These are phyloP conservation scores for Bufo gargarizans DNA, from an alignment of 2,113 vertebrate genomes.

Conservation along the genomic window DNA sequence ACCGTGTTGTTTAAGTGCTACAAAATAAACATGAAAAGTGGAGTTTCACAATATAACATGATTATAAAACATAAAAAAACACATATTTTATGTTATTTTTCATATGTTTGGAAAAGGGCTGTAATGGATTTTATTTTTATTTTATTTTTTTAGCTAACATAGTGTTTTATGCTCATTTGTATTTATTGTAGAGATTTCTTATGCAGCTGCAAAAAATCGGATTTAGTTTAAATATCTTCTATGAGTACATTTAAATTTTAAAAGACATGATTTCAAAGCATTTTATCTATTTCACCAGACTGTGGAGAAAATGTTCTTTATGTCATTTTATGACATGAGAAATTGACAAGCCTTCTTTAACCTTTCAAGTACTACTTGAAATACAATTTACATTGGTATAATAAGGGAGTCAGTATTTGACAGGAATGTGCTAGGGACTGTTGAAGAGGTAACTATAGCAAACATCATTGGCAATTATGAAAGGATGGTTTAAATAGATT, in stretches of 20 bases:
- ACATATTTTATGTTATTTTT: too few relatives aligned
- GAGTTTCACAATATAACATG: not conserved
- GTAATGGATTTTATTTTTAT: too few relatives aligned
- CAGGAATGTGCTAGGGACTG: not conserved
- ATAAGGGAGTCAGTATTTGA: not conserved
- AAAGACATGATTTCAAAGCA: not conserved
- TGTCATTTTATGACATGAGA: not conserved
- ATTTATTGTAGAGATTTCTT: not conserved
- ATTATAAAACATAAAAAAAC: too few relatives aligned
- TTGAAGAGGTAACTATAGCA: not conserved
- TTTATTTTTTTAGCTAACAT: too few relatives aligned
- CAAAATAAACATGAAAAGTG: not conserved
- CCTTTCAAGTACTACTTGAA: not conserved
- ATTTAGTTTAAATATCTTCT: not conserved
- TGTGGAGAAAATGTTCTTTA: not conserved
- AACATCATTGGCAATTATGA: not conserved
- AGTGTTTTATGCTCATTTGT: not conserved
- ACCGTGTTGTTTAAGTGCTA: not conserved
- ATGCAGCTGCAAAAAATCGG: not conserved
- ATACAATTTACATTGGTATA: not conserved
- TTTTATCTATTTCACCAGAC: not conserved
- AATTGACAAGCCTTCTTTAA: slow-evolving; percentile 4
- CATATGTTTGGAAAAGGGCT: too few relatives aligned
- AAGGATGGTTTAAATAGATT: not conserved
- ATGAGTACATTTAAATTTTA: not conserved